phyloP scores from a whole-genome alignment of 2,888 invertebrate species.

The Calameuta pallipes region DNA sequence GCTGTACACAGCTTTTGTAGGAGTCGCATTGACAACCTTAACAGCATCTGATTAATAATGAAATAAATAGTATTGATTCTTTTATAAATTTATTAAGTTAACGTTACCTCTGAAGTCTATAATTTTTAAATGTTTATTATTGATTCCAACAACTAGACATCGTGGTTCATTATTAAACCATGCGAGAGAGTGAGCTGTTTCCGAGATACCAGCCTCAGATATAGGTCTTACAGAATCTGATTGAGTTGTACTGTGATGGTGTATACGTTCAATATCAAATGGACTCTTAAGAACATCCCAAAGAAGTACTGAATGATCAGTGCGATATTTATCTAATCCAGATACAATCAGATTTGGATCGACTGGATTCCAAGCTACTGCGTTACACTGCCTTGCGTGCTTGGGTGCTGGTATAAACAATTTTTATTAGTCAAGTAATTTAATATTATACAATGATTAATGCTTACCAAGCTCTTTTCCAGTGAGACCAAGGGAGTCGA shows the following conservation, averaged over 20 bases:
- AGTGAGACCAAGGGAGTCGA: conserved; percentile 75
- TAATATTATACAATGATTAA: conserved; percentile 61
- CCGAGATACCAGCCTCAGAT: conserved; percentile 84
- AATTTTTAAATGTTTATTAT: conserved; percentile 87
- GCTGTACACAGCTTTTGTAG: conserved; percentile 87
- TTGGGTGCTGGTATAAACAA: conserved; percentile 74
- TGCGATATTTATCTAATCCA: conserved; percentile 89
- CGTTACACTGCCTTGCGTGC: conserved; percentile 86
- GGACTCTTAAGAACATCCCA: conserved; percentile 83
- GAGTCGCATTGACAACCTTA: conserved; percentile 75
- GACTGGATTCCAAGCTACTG: conserved; percentile 87
- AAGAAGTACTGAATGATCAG: conserved; percentile 87
- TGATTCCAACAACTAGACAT: conserved; percentile 89
- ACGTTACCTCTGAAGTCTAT: conserved; percentile 87
- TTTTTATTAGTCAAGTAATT: conserved; percentile 2
- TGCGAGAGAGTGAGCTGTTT: conserved; percentile 84
- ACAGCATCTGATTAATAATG: conserved; percentile 72
- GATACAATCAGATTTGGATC: conserved; percentile 86
- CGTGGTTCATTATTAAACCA: conserved; percentile 84
- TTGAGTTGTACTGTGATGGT: conserved; percentile 62
- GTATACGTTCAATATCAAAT: conserved; percentile 57
- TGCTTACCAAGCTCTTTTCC: conserved; percentile 82
- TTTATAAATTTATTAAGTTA: conserved; percentile 15
- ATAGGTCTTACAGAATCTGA: conserved; percentile 72
- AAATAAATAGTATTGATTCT: conserved; percentile 24